phyloP scores from a whole-genome alignment of 2,797 vertebrate species.

The Aldrovandia affinis region DNA sequence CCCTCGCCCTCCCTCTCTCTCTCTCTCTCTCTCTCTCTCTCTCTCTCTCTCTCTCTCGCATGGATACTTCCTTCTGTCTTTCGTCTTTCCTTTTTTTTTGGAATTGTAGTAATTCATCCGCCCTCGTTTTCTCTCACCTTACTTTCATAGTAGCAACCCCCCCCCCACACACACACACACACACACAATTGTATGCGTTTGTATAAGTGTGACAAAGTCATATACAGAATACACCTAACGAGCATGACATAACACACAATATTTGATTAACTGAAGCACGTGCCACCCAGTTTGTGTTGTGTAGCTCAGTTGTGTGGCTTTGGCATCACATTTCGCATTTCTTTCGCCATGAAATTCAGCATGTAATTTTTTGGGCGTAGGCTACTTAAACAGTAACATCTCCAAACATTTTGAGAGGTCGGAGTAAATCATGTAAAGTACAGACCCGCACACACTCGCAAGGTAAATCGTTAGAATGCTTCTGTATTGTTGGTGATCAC shows the following conservation, averaged over 20 bases:
- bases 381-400: neutral
- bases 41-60: conserved; percentile 12
- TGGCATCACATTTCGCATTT: neutral
- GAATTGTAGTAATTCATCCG: neutral
- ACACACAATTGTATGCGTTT: neutral
- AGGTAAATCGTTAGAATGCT: neutral
- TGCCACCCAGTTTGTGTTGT: neutral
- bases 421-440: neutral
- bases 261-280: neutral
- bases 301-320: neutral
- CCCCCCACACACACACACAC: neutral
- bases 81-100: neutral
- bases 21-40: neutral
- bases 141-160: neutral
- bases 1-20: neutral
- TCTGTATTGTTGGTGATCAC: neutral
- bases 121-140: neutral
- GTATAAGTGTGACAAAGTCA: neutral
- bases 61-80: neutral
- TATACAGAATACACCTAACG: neutral
- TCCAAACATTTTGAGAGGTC: neutral
- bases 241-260: neutral
- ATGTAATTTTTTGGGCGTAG: neutral
- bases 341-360: neutral
- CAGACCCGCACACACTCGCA: neutral